Conservation (phyloP, 2,113 vertebrate species). For the Hemichromis elongatus region DNA sequence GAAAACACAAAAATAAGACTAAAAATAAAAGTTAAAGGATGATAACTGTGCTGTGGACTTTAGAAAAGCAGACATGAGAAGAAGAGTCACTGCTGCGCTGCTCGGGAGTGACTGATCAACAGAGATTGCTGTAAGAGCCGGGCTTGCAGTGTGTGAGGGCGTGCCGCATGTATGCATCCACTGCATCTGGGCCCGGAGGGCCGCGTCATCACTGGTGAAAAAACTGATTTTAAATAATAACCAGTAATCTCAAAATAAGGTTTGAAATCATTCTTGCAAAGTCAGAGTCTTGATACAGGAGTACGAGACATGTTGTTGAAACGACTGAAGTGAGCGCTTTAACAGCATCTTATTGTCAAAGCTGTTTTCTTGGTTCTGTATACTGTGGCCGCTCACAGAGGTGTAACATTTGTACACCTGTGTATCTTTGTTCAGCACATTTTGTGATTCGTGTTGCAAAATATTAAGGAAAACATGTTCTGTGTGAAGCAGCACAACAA, state of each 20-base stretch:
- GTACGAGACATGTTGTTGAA: too few relatives aligned
- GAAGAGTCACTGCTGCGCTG: neutral
- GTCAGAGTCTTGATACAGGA: too few relatives aligned
- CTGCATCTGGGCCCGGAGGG: neutral
- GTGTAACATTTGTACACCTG: too few relatives aligned
- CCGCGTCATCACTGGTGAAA: neutral
- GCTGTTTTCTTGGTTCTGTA: too few relatives aligned
- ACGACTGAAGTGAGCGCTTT: too few relatives aligned
- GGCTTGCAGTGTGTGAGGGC: rapidly evolving
- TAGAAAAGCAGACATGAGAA: neutral
- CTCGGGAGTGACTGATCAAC: rapidly evolving
- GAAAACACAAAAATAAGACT: neutral
- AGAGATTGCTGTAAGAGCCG: neutral
- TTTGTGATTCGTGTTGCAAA: too few relatives aligned
- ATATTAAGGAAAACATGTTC: too few relatives aligned
- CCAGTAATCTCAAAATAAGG: too few relatives aligned
- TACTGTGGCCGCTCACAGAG: too few relatives aligned
- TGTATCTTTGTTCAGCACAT: too few relatives aligned
- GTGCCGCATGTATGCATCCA: neutral
- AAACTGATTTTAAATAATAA: neutral
- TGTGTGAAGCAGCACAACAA: too few relatives aligned
- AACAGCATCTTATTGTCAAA: too few relatives aligned
- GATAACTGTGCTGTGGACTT: neutral
- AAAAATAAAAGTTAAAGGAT: neutral
- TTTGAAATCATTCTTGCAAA: neutral